phyloP scores from a whole-genome alignment of 1,140 invertebrate genomes.

The Adoxophyes honmai region DNA sequence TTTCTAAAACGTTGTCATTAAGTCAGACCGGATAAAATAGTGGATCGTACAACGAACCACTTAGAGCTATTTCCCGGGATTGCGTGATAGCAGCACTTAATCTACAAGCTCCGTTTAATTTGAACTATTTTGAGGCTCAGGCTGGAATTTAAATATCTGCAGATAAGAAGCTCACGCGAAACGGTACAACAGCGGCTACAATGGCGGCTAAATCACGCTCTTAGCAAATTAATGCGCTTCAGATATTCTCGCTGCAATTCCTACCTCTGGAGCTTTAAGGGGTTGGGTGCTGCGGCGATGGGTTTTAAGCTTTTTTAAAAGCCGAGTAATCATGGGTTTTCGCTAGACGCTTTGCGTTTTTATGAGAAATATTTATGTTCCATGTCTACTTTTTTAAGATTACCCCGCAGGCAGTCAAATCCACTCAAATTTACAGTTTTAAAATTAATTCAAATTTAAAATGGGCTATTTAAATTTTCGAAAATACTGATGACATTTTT shows the following conservation, averaged over 20 bases:
- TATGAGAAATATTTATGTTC: not conserved
- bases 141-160: conserved; percentile 72
- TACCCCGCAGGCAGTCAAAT: too few relatives aligned
- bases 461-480: too few relatives aligned
- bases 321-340: not conserved
- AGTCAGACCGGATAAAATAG: conserved; percentile 50
- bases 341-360: too few relatives aligned
- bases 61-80: conserved; percentile 68
- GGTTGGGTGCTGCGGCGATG: not conserved
- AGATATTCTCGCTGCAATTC: conserved; percentile 24
- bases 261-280: conserved; percentile 1
- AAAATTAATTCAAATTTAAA: too few relatives aligned
- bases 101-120: conserved; percentile 75
- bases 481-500: too few relatives aligned
- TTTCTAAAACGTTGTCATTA: conserved; percentile 35
- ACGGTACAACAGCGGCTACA: conserved; percentile 33
- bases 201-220: conserved; percentile 51
- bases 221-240: conserved; percentile 44
- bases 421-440: not conserved
- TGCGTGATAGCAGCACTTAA: conserved; percentile 75
- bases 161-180: conserved; percentile 72
- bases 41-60: conserved; percentile 58
- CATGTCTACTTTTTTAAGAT: not conserved
- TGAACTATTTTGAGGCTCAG: conserved; percentile 74
- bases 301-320: conserved; percentile 2